A percentile compares a stretch with the other conserved stretches of the same genome.
Evolutionary conservation across 2,113 vertebrate genomes (phyloP).

Genomic region (Petrocephalus zakoni): DNA sequence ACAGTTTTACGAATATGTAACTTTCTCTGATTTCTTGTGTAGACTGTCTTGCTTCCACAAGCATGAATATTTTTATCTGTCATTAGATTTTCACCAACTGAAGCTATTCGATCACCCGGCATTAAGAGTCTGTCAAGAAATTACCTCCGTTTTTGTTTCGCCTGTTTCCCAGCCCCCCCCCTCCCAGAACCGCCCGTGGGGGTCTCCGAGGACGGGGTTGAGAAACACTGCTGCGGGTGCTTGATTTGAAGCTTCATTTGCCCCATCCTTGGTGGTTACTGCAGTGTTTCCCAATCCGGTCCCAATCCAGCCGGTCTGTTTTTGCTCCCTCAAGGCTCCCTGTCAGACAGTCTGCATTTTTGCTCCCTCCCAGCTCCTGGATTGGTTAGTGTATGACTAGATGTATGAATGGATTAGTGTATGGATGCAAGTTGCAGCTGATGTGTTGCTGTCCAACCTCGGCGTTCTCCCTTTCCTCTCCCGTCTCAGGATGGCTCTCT

Average conservation of each 20-base stretch:
- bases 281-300: not conserved
- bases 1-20: no score
- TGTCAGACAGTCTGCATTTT: not conserved
- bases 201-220: not conserved
- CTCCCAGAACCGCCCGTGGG: no score
- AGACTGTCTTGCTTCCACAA: no score
- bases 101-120: no score
- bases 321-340: not conserved
- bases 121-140: no score
- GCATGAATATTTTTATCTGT: no score
- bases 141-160: no score
- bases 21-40: no score
- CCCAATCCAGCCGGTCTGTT: not conserved
- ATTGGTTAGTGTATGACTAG: no score
- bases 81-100: no score
- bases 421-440: not conserved
- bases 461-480: not conserved
- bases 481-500: constrained; percentile 83
- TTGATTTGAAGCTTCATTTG: not conserved
- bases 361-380: not conserved
- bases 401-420: not conserved
- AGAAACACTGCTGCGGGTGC: not conserved
- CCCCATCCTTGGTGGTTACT: not conserved
- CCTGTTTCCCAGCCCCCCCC: no score
- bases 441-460: not conserved